Evolutionary conservation across 2,113 vertebrate genomes (phyloP).

Genomic region (Dicrurus megarhynchus): DNA sequence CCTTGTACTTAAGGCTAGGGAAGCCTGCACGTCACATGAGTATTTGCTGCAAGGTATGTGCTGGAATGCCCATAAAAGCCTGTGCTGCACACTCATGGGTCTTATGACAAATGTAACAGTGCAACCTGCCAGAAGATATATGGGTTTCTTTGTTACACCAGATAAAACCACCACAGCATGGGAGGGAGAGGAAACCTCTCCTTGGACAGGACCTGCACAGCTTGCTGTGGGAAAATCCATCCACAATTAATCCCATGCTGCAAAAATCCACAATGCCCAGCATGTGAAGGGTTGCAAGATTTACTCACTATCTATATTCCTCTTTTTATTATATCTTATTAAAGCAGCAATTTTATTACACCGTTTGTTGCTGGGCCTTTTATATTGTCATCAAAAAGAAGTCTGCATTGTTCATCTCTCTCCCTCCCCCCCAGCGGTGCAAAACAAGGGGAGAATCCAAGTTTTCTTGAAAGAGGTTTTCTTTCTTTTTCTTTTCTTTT

Average conservation of each 20-base stretch:
- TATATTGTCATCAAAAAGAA: not conserved
- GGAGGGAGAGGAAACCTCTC: not conserved
- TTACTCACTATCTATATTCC: not conserved
- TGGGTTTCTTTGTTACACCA: not conserved
- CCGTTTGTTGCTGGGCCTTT: not conserved
- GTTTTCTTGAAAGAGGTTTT: not conserved
- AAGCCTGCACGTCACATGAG: not conserved
- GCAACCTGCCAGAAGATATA: not conserved
- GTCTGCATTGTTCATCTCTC: not conserved
- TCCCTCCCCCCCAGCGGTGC: rapidly evolving
- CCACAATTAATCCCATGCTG: not conserved
- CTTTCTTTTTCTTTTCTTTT: not conserved
- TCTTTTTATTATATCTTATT: not conserved
- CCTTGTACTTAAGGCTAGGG: not conserved
- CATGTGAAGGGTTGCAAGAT: not conserved
- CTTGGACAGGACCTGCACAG: rapidly evolving
- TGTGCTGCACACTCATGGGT: not conserved
- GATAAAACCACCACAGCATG: not conserved
- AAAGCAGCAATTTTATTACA: not conserved
- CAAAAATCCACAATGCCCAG: rapidly evolving
- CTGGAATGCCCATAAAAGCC: not conserved
- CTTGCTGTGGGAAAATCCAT: not conserved
- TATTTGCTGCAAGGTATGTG: not conserved
- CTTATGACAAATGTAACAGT: not conserved
- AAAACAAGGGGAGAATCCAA: not conserved